Evolutionary conservation across 2,888 invertebrate genomes (phyloP), one percentile per base, ranked within the genome.

Genomic region (Epistrophe eligans): DNA sequence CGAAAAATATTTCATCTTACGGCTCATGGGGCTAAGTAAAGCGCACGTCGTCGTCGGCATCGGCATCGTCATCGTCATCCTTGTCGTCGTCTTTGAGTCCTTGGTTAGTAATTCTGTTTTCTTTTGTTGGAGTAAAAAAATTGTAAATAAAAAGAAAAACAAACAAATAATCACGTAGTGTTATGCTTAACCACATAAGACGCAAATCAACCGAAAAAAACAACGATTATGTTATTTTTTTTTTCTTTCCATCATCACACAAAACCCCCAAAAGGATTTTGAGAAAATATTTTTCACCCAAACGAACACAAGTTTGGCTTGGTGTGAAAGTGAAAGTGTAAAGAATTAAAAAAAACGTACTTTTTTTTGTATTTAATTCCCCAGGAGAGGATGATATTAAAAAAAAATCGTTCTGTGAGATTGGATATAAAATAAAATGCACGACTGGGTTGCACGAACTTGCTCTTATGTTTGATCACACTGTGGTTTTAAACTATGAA

Each of bases 21-120:
- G 19, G 38, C 38, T 60, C 60, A 19, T 60, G 40, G 60, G 13
- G 62, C 40, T 24, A 40, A 62, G 15, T 24, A 24, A 62, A 40
- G 17, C 7, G 17, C 7, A 60, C 11, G 19, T 60, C 35, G 9
- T 35, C 9, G 0, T 35, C 1, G 67, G 1, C 11, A 19, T 60
- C 35, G 9, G 7, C 9, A 0, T 35, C 1, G 24, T 24, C 35
- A 8, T 35, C 9, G 7, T 35, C 6, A n/a, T n/a, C n/a, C n/a
- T n/a, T n/a, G n/a, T 35, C 1, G 24, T 24, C 35, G 6, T 35
- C 9, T 0, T 35, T 8, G 70, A 77, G 70, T 71, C 40, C 28
- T 73, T 81, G 38, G 48, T 70, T 80, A 85, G 3, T 24, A 24
- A 77, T 81, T 73, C 62, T 62, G 77, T 85, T 77, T 77, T 81